A percentile compares a stretch with the other conserved stretches of the same genome.
phyloP scores from a whole-genome alignment of 2,888 invertebrate species.

The Temnothorax unifasciatus region DNA sequence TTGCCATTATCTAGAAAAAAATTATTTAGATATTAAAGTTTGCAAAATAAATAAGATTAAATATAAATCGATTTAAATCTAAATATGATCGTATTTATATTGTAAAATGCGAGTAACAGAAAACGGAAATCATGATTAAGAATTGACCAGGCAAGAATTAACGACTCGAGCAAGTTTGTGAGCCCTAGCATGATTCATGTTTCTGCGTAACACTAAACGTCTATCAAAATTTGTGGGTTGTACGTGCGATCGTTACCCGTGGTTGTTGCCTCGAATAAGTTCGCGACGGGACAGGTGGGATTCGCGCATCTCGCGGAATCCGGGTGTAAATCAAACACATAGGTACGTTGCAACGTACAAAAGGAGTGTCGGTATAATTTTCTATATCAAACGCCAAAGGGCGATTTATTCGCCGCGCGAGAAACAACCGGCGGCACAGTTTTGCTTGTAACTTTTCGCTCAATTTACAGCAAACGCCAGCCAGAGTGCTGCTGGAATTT shows the following conservation, averaged over 20 bases:
- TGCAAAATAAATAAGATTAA: no score
- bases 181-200: not conserved
- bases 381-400: conserved; percentile 50
- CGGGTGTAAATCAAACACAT: conserved; percentile 61
- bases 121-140: conserved; percentile 35
- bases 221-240: conserved; percentile 66
- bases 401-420: conserved; percentile 40
- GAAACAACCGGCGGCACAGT: conserved; percentile 13
- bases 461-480: conserved; percentile 38
- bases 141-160: not conserved
- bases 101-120: not conserved
- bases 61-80: not conserved
- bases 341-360: conserved; percentile 39
- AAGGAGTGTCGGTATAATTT: conserved; percentile 42
- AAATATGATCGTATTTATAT: not conserved
- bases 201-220: conserved; percentile 66
- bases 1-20: not conserved
- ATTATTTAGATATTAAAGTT: not conserved
- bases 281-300: conserved; percentile 55
- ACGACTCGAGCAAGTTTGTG: conserved; percentile 40
- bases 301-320: conserved; percentile 52
- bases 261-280: conserved; percentile 69
- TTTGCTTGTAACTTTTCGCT: conserved; percentile 23
- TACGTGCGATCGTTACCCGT: conserved; percentile 68
- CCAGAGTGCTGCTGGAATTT: conserved; percentile 20